A percentile compares a stretch with the other conserved stretches of the same genome.
Evolutionary conservation across 2,888 invertebrate species (phyloP).

Genomic region (Cephus runcator): DNA sequence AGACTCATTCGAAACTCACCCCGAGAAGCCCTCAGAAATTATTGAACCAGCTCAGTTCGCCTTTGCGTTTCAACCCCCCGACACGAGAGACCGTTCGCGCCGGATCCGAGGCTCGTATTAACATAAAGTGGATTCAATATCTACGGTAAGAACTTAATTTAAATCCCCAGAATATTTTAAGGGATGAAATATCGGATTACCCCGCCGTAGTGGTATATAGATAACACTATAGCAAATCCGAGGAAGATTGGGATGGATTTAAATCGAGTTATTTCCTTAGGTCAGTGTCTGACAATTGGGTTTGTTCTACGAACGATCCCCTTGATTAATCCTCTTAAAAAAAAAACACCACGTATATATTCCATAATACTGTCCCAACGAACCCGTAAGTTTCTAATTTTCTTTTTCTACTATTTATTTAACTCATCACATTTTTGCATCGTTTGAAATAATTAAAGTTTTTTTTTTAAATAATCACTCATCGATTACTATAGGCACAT

Average conservation of each 20-base stretch:
- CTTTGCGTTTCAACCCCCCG: slow-evolving; percentile 24
- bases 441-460: no score
- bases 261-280: slow-evolving; percentile 47
- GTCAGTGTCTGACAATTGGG: slow-evolving; percentile 37
- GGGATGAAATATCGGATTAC: slow-evolving; percentile 49
- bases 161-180: slow-evolving; percentile 52
- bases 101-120: slow-evolving; percentile 37
- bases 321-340: slow-evolving; percentile 29
- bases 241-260: slow-evolving; percentile 31
- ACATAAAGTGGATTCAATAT: slow-evolving; percentile 59
- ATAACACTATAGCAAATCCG: neutral
- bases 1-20: slow-evolving; percentile 19
- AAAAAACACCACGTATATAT: slow-evolving; percentile 10
- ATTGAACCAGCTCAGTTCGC: slow-evolving; percentile 31
- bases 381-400: neutral
- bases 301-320: slow-evolving; percentile 31
- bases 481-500: no score
- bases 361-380: neutral
- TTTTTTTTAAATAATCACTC: no score
- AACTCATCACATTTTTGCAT: no score
- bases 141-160: slow-evolving; percentile 54
- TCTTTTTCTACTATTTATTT: no score
- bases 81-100: slow-evolving; percentile 10
- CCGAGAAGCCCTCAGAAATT: slow-evolving; percentile 32
- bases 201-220: slow-evolving; percentile 11